Evolutionary conservation across 1,140 invertebrate species (phyloP).

Genomic region (Drosophila nikananu): DNA sequence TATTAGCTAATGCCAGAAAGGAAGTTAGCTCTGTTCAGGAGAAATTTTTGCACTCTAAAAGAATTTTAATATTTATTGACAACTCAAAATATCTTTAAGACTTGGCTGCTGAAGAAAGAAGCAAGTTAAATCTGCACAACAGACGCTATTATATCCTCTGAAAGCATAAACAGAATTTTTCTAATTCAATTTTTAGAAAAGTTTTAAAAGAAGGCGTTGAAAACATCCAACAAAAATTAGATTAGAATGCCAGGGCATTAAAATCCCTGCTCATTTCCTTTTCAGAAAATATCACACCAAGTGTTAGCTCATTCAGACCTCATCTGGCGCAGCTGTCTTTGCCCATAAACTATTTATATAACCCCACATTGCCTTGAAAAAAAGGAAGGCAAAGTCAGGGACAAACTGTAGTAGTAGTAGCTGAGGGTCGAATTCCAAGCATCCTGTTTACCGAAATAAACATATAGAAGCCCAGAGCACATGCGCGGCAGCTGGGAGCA

Average conservation of each 20-base stretch:
- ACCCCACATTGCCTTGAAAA: background rate
- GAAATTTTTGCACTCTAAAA: background rate
- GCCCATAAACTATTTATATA: constrained; percentile 38
- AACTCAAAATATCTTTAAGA: background rate
- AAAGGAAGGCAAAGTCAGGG: constrained; percentile 16
- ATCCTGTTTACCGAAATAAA: constrained; percentile 42
- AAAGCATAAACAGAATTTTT: background rate
- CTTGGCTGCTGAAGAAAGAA: background rate
- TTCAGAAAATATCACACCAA: constrained; percentile 1
- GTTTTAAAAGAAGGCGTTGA: background rate
- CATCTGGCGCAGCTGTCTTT: constrained; percentile 35
- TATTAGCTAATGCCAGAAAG: background rate
- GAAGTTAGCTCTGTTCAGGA: background rate
- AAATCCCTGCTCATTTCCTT: background rate
- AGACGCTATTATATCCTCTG: background rate
- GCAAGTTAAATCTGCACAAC: background rate
- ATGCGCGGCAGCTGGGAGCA: constrained; percentile 41
- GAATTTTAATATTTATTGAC: background rate
- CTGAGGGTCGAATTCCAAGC: constrained; percentile 32
- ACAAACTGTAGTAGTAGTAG: background rate
- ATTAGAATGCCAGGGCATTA: background rate
- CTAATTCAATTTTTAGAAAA: fast-evolving
- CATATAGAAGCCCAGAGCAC: constrained; percentile 21
- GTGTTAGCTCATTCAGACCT: constrained; percentile 10
- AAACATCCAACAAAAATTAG: too few relatives aligned